Evolutionary conservation across 2,888 invertebrate genomes (phyloP), one percentile per base, ranked within the genome.

Genomic region (Thymelicus acteon): DNA sequence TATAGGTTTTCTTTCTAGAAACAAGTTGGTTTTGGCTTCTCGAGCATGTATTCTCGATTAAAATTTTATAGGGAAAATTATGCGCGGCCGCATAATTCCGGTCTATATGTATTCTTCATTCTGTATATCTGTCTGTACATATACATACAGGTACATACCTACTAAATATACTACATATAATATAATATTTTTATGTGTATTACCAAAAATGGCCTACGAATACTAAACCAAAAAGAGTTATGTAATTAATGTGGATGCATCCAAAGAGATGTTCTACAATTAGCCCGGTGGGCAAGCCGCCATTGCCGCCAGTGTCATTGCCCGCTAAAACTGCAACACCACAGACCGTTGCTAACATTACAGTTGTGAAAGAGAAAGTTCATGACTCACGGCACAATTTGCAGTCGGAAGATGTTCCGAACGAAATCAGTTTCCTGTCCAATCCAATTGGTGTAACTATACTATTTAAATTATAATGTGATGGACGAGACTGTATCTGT

Each of bases 351-450:
- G 49, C 49, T 52, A 60, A 40, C 60, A 60, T 39, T 58, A 39
- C 37, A 60, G 19, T n/a, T 8, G 49, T 52, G 19, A 49, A 63
- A 63, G 62, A 15, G 62, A 63, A 63, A 63, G 62, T 63, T n/a
- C 7, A 7, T 63, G 62, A 63, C 8, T 63, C 62, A 63, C 62
- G 31, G 15, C 37, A 15, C 39, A 8, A 64, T 64, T 52, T 52
- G 60, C n/a, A 64, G 63, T 52, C 63, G 63, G 52, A 64, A 52
- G 52, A 52, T 49, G 63, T 49, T 19, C 39, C 37, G 52, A 31
- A 52, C n/a, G 40, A 37, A n/a, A 44, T 44, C 19, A 19, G 52
- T 64, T 64, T 64, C 39, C 63, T 44, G 60, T 60, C 54, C 54
- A 24, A 24, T 24, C 19, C 15, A 52, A 52, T 52, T 52, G 15